Evolutionary conservation across 2,888 invertebrate genomes (phyloP).

Genomic region (Lobophora halterata): DNA sequence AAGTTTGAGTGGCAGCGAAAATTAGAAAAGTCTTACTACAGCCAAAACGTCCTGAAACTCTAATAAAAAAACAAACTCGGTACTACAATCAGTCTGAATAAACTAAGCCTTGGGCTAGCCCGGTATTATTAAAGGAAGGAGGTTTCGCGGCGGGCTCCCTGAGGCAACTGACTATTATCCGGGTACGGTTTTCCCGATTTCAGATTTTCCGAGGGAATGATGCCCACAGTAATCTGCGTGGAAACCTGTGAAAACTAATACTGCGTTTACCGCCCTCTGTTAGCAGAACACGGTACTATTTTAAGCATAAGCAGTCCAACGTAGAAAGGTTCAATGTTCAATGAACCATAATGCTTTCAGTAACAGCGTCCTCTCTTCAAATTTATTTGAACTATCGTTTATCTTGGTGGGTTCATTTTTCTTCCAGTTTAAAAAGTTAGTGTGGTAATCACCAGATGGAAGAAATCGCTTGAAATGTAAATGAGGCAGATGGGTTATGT

Average conservation of each 20-base stretch:
- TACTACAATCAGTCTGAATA: slow-evolving; percentile 17
- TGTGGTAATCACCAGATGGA: slow-evolving; percentile 6
- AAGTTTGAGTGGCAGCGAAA: slow-evolving; percentile 48
- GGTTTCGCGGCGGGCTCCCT: slow-evolving; percentile 60
- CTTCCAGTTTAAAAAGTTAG: background rate
- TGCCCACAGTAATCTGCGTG: slow-evolving; percentile 27
- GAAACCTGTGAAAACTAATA: slow-evolving; percentile 15
- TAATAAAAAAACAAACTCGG: slow-evolving; percentile 27
- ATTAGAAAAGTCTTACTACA: slow-evolving; percentile 20
- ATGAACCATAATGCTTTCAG: background rate
- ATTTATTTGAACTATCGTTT: slow-evolving; percentile 2
- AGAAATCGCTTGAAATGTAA: background rate
- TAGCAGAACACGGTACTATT: slow-evolving; percentile 8
- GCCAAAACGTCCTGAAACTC: slow-evolving; percentile 30
- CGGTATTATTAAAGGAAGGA: slow-evolving; percentile 35
- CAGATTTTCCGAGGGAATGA: slow-evolving; percentile 46
- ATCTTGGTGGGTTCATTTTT: background rate
- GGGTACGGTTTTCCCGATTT: slow-evolving; percentile 65
- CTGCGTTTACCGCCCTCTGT: slow-evolving; percentile 32
- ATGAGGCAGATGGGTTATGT: background rate
- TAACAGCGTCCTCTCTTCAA: slow-evolving; percentile 6
- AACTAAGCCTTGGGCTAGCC: slow-evolving; percentile 18
- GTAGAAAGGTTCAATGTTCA: background rate
- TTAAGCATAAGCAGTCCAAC: background rate
- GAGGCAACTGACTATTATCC: slow-evolving; percentile 69